Evolutionary conservation across 2,888 invertebrate genomes (phyloP).

Genomic region (Drosophila monieri): DNA sequence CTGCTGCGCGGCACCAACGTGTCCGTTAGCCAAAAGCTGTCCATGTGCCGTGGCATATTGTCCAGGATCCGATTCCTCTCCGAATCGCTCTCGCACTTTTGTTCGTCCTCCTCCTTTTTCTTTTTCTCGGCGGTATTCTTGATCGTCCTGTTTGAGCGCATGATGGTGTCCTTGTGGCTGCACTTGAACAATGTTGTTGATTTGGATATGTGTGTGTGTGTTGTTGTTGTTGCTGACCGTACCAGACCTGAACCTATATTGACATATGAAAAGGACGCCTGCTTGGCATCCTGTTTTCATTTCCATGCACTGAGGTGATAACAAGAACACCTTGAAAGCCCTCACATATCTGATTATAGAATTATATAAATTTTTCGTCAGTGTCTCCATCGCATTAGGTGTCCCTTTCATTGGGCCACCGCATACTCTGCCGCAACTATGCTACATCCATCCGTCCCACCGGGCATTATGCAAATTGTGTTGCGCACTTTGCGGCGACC

Average conservation of each 20-base stretch:
- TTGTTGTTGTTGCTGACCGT: constrained; percentile 10
- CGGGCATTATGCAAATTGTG: constrained; percentile 76
- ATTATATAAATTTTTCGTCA: neutral
- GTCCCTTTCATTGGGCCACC: constrained; percentile 10
- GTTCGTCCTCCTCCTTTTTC: neutral
- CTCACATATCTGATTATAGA: neutral
- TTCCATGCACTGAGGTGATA: constrained; percentile 18
- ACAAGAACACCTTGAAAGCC: neutral
- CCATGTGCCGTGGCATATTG: constrained; percentile 25
- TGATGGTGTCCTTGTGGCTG: constrained; percentile 13
- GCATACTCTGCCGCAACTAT: constrained; percentile 58
- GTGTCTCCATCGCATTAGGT: constrained; percentile 24
- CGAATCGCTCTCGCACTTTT: constrained; percentile 32
- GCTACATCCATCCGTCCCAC: constrained; percentile 54
- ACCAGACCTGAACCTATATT: constrained; percentile 34
- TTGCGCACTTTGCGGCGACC: constrained; percentile 76
- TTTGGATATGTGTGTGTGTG: neutral
- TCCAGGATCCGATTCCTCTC: constrained; percentile 12
- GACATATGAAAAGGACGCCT: constrained; percentile 27
- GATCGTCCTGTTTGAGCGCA: constrained; percentile 1
- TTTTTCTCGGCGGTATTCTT: neutral
- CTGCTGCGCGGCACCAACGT: accelerated
- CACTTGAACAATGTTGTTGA: neutral
- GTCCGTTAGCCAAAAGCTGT: constrained; percentile 44
- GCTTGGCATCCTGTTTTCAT: constrained; percentile 20